These are phyloP conservation scores for Chlamydotis undulata DNA, from an alignment of 2,113 vertebrate genomes.

Conservation along the genomic window DNA sequence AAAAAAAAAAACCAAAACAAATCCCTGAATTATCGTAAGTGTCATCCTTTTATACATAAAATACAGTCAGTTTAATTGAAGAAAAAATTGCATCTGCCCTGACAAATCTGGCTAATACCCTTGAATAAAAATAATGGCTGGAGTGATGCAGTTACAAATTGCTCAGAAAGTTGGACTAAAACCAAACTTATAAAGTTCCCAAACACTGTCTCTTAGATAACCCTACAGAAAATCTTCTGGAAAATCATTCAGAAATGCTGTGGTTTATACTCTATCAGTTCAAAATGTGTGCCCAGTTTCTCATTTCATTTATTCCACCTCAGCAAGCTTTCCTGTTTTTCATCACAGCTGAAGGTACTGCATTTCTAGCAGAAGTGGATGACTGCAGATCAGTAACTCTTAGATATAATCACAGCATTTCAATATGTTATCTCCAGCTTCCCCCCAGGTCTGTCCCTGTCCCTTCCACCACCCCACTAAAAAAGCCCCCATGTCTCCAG, in stretches of 20 bases:
- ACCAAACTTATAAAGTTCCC: neutral
- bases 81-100: neutral
- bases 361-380: neutral
- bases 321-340: neutral
- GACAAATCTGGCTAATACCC: neutral
- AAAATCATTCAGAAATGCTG: neutral
- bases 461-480: too few species aligned
- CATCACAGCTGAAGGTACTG: neutral
- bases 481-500: neutral
- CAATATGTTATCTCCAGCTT: neutral
- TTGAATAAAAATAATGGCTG: neutral
- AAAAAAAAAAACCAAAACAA: neutral
- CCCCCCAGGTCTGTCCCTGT: neutral
- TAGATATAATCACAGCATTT: neutral
- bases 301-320: neutral
- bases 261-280: neutral
- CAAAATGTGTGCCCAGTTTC: neutral
- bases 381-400: neutral
- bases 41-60: neutral
- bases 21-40: neutral
- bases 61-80: neutral
- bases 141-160: neutral
- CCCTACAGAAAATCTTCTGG: neutral
- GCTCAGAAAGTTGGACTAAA: neutral
- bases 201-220: neutral